A percentile compares a stretch with the other conserved stretches of the same genome.
Conservation (phyloP, 2,888 invertebrate species). For the Diadromus collaris region DNA sequence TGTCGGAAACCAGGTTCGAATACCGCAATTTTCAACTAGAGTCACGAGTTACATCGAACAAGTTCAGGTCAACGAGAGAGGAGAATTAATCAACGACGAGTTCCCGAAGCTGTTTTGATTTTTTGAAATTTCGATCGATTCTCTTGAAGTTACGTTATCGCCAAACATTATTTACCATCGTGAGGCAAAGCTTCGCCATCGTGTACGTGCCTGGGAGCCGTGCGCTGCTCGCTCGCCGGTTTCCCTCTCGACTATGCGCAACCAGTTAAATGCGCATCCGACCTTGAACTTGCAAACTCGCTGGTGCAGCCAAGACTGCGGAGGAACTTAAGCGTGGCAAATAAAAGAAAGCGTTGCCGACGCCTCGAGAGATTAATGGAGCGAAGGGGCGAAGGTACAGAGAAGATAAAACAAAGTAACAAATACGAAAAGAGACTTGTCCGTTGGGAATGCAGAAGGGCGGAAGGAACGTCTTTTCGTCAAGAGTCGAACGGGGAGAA, state of each 20-base stretch:
- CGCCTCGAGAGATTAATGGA: constrained; percentile 29
- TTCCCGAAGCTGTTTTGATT: constrained; percentile 36
- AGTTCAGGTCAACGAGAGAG: not conserved
- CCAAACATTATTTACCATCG: constrained; percentile 27
- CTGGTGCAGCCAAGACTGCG: constrained; percentile 15
- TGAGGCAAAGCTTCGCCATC: constrained; percentile 26
- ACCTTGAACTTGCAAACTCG: constrained; percentile 58
- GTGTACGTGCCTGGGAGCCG: constrained; percentile 48
- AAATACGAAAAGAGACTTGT: not conserved
- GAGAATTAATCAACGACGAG: not conserved
- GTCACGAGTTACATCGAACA: not conserved
- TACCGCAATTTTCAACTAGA: not conserved
- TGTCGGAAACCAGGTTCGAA: not conserved
- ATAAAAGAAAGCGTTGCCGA: constrained; percentile 22
- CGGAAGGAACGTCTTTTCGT: not conserved
- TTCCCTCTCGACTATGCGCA: constrained; percentile 2
- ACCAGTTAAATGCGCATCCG: constrained; percentile 58
- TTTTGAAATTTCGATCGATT: constrained; percentile 42
- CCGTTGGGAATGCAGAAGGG: not conserved
- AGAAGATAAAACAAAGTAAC: constrained; percentile 17
- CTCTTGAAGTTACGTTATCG: constrained; percentile 42
- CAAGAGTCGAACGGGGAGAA: not conserved
- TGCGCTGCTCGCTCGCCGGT: constrained; percentile 27
- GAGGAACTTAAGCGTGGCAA: constrained; percentile 5
- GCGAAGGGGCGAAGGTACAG: not conserved